Conservation (phyloP, 2,113 vertebrate genomes). For the Vireo altiloquus region DNA sequence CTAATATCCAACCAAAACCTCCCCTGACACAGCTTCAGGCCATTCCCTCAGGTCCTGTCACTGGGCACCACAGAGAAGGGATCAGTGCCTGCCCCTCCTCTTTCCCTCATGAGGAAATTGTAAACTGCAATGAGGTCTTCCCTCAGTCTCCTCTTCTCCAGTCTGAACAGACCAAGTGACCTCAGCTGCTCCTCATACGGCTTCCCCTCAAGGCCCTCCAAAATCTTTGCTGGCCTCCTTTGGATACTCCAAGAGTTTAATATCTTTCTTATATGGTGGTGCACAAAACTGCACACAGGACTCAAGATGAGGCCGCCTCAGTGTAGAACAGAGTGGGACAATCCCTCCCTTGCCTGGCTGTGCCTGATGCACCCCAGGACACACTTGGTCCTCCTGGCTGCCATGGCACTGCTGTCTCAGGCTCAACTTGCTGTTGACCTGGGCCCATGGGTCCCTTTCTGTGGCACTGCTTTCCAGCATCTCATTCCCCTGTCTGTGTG, state of each 20-base stretch:
- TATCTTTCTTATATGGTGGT: background rate
- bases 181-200: rapidly evolving
- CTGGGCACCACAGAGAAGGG: background rate
- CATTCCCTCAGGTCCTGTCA: background rate
- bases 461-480: background rate
- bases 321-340: background rate
- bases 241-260: background rate
- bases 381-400: background rate
- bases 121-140: background rate
- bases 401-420: background rate
- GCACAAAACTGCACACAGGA: background rate
- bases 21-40: background rate
- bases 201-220: background rate
- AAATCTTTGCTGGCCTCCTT: background rate
- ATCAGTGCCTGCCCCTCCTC: background rate
- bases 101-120: background rate
- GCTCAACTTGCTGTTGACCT: background rate
- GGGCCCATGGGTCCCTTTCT: background rate
- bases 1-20: background rate
- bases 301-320: background rate
- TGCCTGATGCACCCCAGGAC: background rate
- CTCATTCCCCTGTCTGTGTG: background rate
- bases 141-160: background rate
- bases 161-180: background rate
- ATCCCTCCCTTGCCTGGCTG: background rate